Evolutionary conservation across 2,888 invertebrate genomes (phyloP).

Genomic region (Choristoneura rosaceana): DNA sequence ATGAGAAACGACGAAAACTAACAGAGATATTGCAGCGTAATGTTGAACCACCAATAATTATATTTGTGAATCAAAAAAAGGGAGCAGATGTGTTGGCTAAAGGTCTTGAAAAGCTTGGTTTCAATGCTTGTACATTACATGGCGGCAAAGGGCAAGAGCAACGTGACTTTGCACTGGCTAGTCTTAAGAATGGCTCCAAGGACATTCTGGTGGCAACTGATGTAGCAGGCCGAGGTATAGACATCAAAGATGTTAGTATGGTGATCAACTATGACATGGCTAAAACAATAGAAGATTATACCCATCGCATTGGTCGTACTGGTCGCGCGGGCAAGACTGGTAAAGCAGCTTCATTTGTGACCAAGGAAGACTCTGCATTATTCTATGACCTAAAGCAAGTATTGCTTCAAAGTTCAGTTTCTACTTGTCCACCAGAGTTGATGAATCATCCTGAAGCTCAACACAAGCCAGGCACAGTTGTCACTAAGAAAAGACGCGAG

Average conservation of each 20-base stretch:
- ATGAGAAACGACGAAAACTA: constrained; percentile 98
- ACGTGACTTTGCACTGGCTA: constrained; percentile 98
- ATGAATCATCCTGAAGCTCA: constrained; percentile 99
- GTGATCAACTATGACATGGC: constrained; percentile 99
- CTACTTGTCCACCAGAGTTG: constrained; percentile 97
- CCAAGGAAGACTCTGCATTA: constrained; percentile 97
- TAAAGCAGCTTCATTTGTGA: constrained; percentile 97
- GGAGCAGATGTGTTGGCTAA: constrained; percentile 99
- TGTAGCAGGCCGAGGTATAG: constrained; percentile 99
- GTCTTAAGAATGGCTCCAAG: constrained; percentile 97
- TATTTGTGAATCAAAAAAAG: constrained; percentile 99
- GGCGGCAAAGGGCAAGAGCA: constrained; percentile 99
- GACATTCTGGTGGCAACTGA: constrained; percentile 99
- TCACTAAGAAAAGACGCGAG: constrained; percentile 96
- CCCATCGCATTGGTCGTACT: constrained; percentile 99
- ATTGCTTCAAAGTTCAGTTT: constrained; percentile 94
- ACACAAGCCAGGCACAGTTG: constrained; percentile 97
- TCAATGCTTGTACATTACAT: constrained; percentile 98
- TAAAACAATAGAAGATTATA: constrained; percentile 98
- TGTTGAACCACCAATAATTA: constrained; percentile 98
- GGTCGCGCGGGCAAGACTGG: constrained; percentile 99
- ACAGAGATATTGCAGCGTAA: constrained; percentile 95
- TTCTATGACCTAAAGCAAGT: constrained; percentile 99
- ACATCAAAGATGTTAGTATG: constrained; percentile 99
- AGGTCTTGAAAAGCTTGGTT: constrained; percentile 98